phyloP scores from a whole-genome alignment of 2,888 invertebrate species.

The Xestia ashworthii region DNA sequence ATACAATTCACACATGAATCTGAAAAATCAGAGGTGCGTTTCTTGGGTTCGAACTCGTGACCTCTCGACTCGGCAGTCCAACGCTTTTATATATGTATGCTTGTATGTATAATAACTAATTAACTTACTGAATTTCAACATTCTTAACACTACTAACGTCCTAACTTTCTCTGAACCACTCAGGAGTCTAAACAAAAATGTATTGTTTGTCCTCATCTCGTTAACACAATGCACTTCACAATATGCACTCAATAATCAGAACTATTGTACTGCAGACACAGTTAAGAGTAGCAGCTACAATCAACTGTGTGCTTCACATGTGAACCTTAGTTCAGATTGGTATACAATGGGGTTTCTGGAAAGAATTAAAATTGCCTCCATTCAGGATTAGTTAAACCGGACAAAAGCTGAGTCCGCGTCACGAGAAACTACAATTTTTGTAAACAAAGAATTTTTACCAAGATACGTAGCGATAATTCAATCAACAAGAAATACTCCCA shows the following conservation, averaged over 20 bases:
- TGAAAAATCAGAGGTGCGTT: too few relatives aligned
- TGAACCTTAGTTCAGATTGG: conserved; percentile 32
- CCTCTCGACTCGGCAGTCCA: too few relatives aligned
- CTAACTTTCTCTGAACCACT: background rate
- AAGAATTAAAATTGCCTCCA: background rate
- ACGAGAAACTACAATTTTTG: too few relatives aligned
- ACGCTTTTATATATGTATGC: too few relatives aligned
- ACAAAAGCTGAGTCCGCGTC: background rate
- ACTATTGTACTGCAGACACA: conserved; percentile 5
- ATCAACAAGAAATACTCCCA: too few relatives aligned
- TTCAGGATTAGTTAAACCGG: background rate
- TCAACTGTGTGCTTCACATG: conserved; percentile 45
- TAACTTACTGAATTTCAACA: too few relatives aligned
- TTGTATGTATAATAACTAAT: too few relatives aligned
- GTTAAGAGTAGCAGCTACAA: conserved; percentile 32
- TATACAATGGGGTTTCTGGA: conserved; percentile 25
- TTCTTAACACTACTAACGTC: background rate
- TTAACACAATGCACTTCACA: conserved; percentile 3
- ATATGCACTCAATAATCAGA: conserved; percentile 18
- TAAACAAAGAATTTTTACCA: too few relatives aligned
- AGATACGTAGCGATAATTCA: too few relatives aligned
- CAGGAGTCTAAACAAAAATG: background rate
- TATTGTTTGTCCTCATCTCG: background rate
- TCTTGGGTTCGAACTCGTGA: too few relatives aligned
- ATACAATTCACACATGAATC: too few relatives aligned